Percentiles rank a stretch among this genome's conserved stretches.
Evolutionary conservation across 1,140 invertebrate genomes (phyloP).

Genomic region (Steinernema feltiae): DNA sequence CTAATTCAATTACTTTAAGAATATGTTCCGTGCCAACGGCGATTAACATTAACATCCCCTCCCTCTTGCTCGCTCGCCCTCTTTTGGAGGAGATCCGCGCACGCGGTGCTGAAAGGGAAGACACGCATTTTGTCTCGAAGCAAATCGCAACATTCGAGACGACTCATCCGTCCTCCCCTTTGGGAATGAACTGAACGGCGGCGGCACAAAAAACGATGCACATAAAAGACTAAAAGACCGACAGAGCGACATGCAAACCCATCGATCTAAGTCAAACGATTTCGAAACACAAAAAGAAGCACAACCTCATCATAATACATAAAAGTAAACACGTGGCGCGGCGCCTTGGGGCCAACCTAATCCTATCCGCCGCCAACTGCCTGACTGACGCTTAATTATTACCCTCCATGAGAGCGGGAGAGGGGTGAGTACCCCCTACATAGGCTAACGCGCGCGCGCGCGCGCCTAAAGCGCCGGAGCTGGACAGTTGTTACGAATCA

Average conservation of each 20-base stretch:
- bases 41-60: neutral
- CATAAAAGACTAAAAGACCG: too few species aligned
- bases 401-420: too few species aligned
- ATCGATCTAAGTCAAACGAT: too few species aligned
- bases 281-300: neutral
- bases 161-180: conserved; percentile 6
- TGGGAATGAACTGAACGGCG: too few species aligned
- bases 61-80: neutral
- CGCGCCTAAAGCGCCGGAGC: too few species aligned
- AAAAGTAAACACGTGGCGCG: neutral
- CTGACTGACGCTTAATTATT: neutral
- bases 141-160: conserved; percentile 1
- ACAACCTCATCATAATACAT: neutral
- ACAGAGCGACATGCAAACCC: too few species aligned
- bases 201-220: too few species aligned
- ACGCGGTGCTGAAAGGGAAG: neutral
- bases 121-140: neutral
- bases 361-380: neutral
- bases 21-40: conserved; percentile 7
- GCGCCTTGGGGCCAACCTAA: neutral
- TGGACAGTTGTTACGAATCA: neutral
- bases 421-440: too few species aligned
- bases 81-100: too few species aligned
- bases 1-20: conserved; percentile 6
- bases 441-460: too few species aligned